Evolutionary conservation across 2,113 vertebrate genomes (phyloP).

Genomic region (Pangasianodon hypophthalmus): DNA sequence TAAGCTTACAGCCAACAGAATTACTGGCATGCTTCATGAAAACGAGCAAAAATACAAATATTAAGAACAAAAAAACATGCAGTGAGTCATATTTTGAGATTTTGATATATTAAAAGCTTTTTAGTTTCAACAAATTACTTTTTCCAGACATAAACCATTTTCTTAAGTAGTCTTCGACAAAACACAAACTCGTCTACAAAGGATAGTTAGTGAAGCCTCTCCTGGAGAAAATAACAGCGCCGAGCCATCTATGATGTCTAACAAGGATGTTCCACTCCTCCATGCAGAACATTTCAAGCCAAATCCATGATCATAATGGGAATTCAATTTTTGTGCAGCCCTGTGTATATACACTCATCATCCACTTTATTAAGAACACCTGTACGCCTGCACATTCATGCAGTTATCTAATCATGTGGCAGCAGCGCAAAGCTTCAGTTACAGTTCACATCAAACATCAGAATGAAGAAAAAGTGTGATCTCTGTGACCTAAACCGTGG

Average conservation of each 20-base stretch:
- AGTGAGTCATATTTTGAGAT: neutral
- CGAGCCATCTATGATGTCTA: neutral
- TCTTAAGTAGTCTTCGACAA: neutral
- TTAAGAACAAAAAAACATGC: neutral
- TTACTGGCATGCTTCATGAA: neutral
- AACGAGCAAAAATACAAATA: neutral
- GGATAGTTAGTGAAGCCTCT: neutral
- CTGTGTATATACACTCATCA: too few species aligned
- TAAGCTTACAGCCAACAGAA: neutral
- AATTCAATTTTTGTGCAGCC: too few species aligned
- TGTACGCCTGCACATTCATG: too few species aligned
- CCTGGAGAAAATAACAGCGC: neutral
- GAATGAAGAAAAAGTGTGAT: neutral
- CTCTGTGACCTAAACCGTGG: neutral
- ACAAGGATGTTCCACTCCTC: neutral
- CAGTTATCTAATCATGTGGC: neutral
- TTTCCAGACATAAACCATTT: neutral
- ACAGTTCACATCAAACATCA: neutral
- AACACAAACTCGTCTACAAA: neutral
- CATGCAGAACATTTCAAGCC: neutral
- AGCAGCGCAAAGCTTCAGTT: neutral
- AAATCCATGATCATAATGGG: too few species aligned
- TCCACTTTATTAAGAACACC: neutral
- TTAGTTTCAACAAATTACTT: neutral
- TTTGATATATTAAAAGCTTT: neutral